Conservation (phyloP, 2,113 vertebrate genomes). For the Plectropomus leopardus region DNA sequence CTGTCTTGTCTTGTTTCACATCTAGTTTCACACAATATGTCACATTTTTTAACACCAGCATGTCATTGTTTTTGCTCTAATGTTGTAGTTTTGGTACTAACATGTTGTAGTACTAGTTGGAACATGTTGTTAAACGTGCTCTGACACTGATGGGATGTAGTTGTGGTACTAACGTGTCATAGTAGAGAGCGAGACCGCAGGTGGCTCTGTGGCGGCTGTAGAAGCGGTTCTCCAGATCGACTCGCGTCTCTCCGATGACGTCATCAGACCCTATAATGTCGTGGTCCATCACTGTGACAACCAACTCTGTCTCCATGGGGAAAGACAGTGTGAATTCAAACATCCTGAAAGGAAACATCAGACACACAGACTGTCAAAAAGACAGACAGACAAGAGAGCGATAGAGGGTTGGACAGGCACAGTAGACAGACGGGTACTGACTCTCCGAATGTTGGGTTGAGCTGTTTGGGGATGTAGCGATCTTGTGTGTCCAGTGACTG, state of each 20-base stretch:
- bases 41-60: not conserved
- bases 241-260: conserved; percentile 91
- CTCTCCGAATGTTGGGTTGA: conserved; percentile 97
- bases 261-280: conserved; percentile 93
- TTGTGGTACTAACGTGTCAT: conserved; percentile 87
- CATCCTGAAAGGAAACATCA: conserved; percentile 83
- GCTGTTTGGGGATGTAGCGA: conserved; percentile 94
- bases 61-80: not conserved
- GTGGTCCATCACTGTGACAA: conserved; percentile 89
- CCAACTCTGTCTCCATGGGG: conserved; percentile 91
- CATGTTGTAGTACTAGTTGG: too few species aligned
- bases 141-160: not conserved
- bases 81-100: not conserved
- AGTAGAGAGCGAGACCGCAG: conserved; percentile 90
- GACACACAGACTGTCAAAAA: not conserved
- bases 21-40: not conserved
- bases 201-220: conserved; percentile 92
- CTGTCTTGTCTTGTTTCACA: not conserved
- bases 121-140: not conserved
- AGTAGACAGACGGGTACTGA: conserved; percentile 72
- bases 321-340: conserved; percentile 93
- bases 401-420: not conserved
- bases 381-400: not conserved
- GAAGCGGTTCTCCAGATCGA: conserved; percentile 95
- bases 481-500: conserved; percentile 89